phyloP scores from a whole-genome alignment of 1,140 invertebrate genomes.

The Drosophila gunungcola region DNA sequence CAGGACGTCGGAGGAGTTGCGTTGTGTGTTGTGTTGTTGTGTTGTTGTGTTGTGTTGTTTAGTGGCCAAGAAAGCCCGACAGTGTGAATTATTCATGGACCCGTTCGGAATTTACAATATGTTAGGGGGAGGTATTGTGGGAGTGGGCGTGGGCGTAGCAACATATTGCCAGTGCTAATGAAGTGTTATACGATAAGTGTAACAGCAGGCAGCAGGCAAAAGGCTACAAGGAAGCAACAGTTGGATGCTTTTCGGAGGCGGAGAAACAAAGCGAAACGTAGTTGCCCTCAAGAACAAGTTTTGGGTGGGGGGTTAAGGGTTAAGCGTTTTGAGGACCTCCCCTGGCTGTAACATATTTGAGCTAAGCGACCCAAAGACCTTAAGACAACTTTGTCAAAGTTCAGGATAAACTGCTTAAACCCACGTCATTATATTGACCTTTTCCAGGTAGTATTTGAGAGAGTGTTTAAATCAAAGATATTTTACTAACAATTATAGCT shows the following conservation, averaged over 20 bases:
- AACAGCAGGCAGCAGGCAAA: conserved; percentile 69
- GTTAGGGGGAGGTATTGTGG: conserved; percentile 12
- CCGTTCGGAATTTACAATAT: conserved; percentile 62
- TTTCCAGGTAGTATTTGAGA: no score
- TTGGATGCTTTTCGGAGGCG: conserved; percentile 42
- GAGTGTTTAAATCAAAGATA: no score
- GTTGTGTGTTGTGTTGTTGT: conserved; percentile 18
- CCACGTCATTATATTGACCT: no score
- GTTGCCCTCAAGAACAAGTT: neutral
- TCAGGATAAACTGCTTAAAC: no score
- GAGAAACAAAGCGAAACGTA: conserved; percentile 3
- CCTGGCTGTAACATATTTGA: neutral
- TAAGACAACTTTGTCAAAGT: no score
- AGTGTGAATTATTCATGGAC: conserved; percentile 75
- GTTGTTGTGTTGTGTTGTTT: conserved; percentile 12
- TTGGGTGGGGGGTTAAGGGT: no score
- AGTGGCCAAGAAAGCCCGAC: conserved; percentile 35
- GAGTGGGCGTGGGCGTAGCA: conserved; percentile 52
- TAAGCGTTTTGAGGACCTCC: neutral
- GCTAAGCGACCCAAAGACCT: neutral
- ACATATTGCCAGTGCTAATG: conserved; percentile 71
- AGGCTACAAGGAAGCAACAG: conserved; percentile 66
- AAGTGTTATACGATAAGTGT: conserved; percentile 76
- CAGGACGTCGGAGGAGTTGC: conserved; percentile 50
- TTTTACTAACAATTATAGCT: no score